Conservation (phyloP, 1,140 invertebrate genomes). For the Cydia fagiglandana region DNA sequence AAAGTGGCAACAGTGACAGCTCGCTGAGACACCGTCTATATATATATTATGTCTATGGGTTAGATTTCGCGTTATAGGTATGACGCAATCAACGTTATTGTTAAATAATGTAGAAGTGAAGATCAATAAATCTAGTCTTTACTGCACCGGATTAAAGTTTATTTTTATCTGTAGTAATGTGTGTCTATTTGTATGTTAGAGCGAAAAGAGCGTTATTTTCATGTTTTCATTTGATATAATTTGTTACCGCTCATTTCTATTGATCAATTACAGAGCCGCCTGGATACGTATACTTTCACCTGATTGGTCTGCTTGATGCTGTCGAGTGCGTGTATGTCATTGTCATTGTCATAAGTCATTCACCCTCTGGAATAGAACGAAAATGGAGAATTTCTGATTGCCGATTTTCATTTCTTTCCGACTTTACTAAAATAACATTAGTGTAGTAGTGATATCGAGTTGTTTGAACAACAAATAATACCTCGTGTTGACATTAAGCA, state of each 20-base stretch:
- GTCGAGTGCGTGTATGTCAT: background rate
- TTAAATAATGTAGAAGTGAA: no score
- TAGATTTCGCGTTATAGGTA: no score
- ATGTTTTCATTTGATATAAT: background rate
- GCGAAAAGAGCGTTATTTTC: background rate
- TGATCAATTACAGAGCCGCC: background rate
- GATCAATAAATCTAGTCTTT: background rate
- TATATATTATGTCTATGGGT: no score
- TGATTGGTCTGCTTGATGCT: background rate
- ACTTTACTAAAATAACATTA: background rate
- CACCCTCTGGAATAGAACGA: background rate
- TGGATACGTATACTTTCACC: no score
- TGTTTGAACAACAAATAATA: background rate
- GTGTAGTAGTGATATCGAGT: background rate
- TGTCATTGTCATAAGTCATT: background rate
- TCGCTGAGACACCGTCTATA: no score
- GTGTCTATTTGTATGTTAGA: background rate
- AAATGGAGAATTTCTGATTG: constrained; percentile 19
- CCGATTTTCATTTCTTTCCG: background rate
- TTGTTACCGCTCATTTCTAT: background rate
- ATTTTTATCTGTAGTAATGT: background rate
- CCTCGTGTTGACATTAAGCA: background rate
- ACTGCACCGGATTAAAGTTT: background rate
- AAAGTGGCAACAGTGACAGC: no score
- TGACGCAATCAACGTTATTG: no score